Conservation (phyloP, 1,140 invertebrate genomes). For the Drosophila serrata region DNA sequence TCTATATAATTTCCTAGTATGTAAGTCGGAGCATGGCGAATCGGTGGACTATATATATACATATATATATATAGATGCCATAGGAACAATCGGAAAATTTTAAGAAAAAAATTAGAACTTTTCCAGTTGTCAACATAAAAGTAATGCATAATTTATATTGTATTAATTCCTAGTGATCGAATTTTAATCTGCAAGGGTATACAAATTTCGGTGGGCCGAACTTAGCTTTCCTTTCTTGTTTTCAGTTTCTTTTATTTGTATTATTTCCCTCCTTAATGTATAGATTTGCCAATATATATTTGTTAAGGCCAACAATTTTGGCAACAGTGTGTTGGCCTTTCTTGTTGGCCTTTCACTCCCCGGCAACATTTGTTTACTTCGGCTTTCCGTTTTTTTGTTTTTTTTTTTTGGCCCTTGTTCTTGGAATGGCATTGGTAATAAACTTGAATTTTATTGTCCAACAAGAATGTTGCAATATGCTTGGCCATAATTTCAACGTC, state of each 20-base stretch:
- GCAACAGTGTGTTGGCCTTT: constrained; percentile 32
- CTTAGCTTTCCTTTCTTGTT: too few relatives aligned
- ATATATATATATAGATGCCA: too few relatives aligned
- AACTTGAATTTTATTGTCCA: constrained; percentile 80
- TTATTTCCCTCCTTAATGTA: not conserved
- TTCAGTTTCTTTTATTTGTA: not conserved
- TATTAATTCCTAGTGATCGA: too few relatives aligned
- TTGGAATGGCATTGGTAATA: constrained; percentile 58
- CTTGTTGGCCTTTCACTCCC: constrained; percentile 39
- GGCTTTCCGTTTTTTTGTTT: constrained; percentile 15
- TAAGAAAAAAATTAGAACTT: too few relatives aligned
- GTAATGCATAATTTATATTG: too few relatives aligned
- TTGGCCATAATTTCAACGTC: constrained; percentile 75
- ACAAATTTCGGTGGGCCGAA: too few relatives aligned
- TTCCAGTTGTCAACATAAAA: too few relatives aligned
- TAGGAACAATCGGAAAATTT: too few relatives aligned
- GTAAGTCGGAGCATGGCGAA: too few relatives aligned
- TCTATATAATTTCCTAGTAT: too few relatives aligned
- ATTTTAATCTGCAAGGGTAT: too few relatives aligned
- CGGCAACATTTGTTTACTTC: constrained; percentile 29
- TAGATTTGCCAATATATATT: constrained; percentile 30
- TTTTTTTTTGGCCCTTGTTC: constrained; percentile 20
- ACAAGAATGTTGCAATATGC: constrained; percentile 84
- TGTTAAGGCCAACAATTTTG: constrained; percentile 36
- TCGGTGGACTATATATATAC: too few relatives aligned